Evolutionary conservation across 2,797 vertebrate genomes (phyloP).

Genomic region (Trichosurus vulpecula): DNA sequence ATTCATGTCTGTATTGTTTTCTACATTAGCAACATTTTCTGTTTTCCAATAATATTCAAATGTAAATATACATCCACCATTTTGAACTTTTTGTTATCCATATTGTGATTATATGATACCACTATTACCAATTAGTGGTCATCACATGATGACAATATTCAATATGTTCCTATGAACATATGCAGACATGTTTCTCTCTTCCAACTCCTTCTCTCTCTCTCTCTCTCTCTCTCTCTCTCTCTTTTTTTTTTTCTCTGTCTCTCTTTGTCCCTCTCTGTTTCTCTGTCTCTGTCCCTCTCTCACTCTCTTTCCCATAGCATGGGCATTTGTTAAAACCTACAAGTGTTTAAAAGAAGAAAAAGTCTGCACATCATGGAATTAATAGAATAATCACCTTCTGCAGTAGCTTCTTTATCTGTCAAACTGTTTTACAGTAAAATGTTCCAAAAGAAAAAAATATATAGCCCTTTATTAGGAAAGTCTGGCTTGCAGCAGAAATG

Average conservation of each 20-base stretch:
- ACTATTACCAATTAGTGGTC: not conserved
- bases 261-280: no score
- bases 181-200: not conserved
- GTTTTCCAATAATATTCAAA: constrained; percentile 10
- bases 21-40: constrained; percentile 21
- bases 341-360: constrained; percentile 35
- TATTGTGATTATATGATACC: not conserved
- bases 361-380: constrained; percentile 16
- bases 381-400: constrained; percentile 26
- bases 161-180: not conserved
- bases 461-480: constrained; percentile 14
- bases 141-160: not conserved
- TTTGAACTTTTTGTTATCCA: not conserved
- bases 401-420: not conserved
- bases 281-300: no score
- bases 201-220: not conserved
- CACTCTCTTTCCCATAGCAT: not conserved
- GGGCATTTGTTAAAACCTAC: constrained; percentile 20
- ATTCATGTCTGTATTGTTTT: not conserved
- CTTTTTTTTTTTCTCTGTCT: not conserved
- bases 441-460: constrained; percentile 25
- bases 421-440: constrained; percentile 12
- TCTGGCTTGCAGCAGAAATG: constrained; percentile 4
- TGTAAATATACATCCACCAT: not conserved
- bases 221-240: not conserved